Evolutionary conservation across 2,113 vertebrate species (phyloP).

Genomic region (Actinemys pallida): DNA sequence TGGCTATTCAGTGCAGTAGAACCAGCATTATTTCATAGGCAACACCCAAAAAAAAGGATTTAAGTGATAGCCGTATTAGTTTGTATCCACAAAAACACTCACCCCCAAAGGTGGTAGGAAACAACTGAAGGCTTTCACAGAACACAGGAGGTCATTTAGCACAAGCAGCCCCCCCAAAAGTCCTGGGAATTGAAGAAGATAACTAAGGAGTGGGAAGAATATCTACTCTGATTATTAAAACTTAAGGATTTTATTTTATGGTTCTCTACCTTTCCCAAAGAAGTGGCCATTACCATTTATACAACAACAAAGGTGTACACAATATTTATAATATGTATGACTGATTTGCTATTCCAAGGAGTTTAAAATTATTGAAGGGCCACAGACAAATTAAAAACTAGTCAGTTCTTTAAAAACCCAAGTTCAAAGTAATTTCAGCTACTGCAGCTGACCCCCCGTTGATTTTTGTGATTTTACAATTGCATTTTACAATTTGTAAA

Average conservation of each 20-base stretch:
- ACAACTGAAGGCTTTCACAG: neutral
- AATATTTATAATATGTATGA: neutral
- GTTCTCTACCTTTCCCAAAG: neutral
- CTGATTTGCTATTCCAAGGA: neutral
- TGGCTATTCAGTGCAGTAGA: neutral
- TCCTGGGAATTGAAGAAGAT: neutral
- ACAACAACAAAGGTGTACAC: neutral
- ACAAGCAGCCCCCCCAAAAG: neutral
- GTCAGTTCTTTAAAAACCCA: neutral
- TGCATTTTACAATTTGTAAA: neutral
- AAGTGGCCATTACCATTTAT: neutral
- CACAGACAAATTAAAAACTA: neutral
- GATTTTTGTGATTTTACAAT: neutral
- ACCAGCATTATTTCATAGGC: neutral
- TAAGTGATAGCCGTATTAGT: too few relatives aligned
- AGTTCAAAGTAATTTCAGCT: neutral
- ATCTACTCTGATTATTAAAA: neutral
- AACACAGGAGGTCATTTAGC: neutral
- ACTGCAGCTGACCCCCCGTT: neutral
- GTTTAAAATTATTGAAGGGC: neutral
- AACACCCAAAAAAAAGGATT: neutral
- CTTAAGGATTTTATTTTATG: neutral
- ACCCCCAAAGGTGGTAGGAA: neutral
- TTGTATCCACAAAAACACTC: too few relatives aligned
- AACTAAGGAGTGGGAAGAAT: neutral